Conservation (phyloP, 2,888 invertebrate genomes). For the Barypeithes pellucidus region DNA sequence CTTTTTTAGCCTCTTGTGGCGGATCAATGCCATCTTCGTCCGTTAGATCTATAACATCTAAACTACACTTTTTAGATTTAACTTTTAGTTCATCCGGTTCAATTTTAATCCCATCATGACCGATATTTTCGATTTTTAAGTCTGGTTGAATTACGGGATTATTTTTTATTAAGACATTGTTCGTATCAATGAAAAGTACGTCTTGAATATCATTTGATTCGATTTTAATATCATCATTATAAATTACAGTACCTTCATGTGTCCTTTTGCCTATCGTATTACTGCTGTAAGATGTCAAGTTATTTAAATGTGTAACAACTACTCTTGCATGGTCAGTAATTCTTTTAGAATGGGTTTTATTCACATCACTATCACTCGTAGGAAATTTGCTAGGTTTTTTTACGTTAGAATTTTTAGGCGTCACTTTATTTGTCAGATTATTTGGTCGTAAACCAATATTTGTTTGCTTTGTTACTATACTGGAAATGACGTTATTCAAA, state of each 20-base stretch:
- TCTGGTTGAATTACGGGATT: not conserved
- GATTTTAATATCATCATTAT: not conserved
- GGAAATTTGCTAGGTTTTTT: not conserved
- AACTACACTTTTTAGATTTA: not conserved
- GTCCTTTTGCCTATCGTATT: not conserved
- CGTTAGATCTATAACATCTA: not conserved
- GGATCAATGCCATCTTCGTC: not conserved
- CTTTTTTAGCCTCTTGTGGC: not conserved
- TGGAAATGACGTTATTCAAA: not conserved
- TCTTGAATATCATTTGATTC: not conserved
- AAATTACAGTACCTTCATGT: not conserved
- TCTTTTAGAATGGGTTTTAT: not conserved
- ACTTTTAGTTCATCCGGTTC: not conserved
- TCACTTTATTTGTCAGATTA: not conserved
- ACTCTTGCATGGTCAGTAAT: not conserved
- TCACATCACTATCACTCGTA: not conserved
- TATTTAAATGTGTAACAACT: constrained; percentile 1
- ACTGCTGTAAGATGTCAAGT: not conserved
- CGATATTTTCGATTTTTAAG: too few species aligned
- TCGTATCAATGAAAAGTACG: not conserved
- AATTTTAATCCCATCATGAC: not conserved
- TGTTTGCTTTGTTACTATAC: not conserved
- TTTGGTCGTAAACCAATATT: not conserved
- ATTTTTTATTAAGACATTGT: not conserved
- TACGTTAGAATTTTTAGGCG: not conserved